Conservation (phyloP, 2,113 vertebrate genomes). For the Hystrix cristata region DNA sequence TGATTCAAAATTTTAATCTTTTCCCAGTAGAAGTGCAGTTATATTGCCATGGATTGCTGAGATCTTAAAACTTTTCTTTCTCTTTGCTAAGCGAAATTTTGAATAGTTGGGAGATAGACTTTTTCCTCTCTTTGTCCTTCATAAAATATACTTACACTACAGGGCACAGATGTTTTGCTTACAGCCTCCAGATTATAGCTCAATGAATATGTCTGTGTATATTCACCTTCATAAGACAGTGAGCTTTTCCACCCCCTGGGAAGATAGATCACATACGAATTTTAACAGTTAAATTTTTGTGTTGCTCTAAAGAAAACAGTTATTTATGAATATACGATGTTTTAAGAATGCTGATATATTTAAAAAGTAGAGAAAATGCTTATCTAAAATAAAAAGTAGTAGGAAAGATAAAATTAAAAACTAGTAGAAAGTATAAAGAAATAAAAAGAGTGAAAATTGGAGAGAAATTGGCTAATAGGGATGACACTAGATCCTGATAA, state of each 20-base stretch:
- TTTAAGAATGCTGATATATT: slow-evolving; percentile 3
- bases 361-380: background rate
- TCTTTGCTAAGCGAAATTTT: background rate
- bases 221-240: background rate
- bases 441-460: background rate
- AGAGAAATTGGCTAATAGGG: background rate
- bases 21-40: background rate
- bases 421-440: background rate
- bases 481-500: background rate
- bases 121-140: background rate
- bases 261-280: background rate
- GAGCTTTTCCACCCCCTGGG: background rate
- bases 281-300: slow-evolving; percentile 15
- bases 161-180: background rate
- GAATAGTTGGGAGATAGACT: background rate
- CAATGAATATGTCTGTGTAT: background rate
- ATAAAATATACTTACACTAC: background rate
- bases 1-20: background rate
- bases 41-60: background rate
- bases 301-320: background rate
- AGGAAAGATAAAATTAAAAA: background rate
- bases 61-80: background rate
- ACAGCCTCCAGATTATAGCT: background rate
- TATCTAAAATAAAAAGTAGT: background rate
- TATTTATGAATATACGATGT: background rate